phyloP scores from a whole-genome alignment of 92 coral and sea anemone genomes.

The Umimayanthus kanabou region DNA sequence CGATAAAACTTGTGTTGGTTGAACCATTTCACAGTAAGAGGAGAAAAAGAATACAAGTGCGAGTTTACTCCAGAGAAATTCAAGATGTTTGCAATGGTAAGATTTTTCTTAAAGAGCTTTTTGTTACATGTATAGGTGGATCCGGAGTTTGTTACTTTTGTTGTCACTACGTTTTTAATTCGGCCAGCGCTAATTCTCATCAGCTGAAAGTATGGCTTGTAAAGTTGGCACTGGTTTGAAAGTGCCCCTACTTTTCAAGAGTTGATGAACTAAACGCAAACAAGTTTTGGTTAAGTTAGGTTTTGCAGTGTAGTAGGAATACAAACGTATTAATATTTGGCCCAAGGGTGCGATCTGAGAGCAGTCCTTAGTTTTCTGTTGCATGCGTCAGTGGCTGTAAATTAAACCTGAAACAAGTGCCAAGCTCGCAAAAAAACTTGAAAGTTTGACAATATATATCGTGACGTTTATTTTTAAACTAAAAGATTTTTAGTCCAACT shows the following conservation, averaged over 20 bases:
- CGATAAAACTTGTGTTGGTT: background rate
- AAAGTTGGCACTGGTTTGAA: background rate
- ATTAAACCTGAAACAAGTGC: no score
- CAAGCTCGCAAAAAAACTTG: background rate
- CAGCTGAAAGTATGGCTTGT: background rate
- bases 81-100: constrained; percentile 24
- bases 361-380: background rate
- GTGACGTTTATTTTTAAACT: no score
- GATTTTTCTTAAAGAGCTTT: background rate
- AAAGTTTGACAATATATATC: no score
- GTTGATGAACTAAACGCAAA: no score
- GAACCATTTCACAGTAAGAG: background rate
- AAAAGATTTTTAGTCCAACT: no score
- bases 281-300: background rate
- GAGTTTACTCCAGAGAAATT: background rate
- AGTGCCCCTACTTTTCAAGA: background rate
- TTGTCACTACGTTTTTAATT: background rate
- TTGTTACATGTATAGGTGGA: background rate
- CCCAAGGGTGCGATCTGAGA: background rate
- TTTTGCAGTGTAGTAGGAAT: no score
- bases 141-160: background rate
- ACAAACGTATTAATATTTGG: no score
- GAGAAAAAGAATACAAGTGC: background rate
- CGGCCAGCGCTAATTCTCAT: background rate
- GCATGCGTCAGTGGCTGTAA: background rate